These are phyloP conservation scores for Triplophysa bombifrons DNA, from an alignment of 2,797 vertebrate species.

Conservation along the genomic window DNA sequence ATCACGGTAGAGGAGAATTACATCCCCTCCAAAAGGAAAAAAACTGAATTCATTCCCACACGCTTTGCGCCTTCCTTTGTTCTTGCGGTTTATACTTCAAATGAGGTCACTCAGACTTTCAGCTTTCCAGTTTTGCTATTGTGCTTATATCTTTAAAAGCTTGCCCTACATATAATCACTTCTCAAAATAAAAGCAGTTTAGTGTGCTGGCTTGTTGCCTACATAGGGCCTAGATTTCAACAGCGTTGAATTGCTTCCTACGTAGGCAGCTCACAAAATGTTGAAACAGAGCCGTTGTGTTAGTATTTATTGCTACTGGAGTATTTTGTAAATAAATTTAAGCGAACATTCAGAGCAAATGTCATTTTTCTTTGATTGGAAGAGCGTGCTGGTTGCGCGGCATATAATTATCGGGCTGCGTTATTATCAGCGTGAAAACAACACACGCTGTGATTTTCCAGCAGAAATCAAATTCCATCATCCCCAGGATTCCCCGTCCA, in stretches of 20 bases:
- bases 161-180: slow-evolving; percentile 30
- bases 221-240: too few relatives aligned
- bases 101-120: slow-evolving; percentile 34
- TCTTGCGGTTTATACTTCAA: slow-evolving; percentile 33
- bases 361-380: slow-evolving; percentile 32
- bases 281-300: not conserved
- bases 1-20: slow-evolving; percentile 35
- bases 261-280: not conserved
- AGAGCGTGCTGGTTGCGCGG: slow-evolving; percentile 6
- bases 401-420: slow-evolving; percentile 28
- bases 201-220: too few relatives aligned
- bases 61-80: slow-evolving; percentile 15
- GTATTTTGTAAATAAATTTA: slow-evolving; percentile 28
- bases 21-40: slow-evolving; percentile 5
- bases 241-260: not conserved
- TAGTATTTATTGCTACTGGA: not conserved
- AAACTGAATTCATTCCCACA: slow-evolving; percentile 22
- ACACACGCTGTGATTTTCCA: slow-evolving; percentile 34
- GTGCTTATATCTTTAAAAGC: slow-evolving; percentile 29
- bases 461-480: slow-evolving; percentile 37
- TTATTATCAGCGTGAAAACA: slow-evolving; percentile 35
- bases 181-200: slow-evolving; percentile 3
- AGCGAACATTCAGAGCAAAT: slow-evolving; percentile 26
- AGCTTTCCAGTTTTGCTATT: slow-evolving; percentile 30
- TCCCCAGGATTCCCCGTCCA: slow-evolving; percentile 2